These are phyloP conservation scores for Phoeniculus purpureus DNA, from an alignment of 2,797 vertebrate species.

Conservation along the genomic window DNA sequence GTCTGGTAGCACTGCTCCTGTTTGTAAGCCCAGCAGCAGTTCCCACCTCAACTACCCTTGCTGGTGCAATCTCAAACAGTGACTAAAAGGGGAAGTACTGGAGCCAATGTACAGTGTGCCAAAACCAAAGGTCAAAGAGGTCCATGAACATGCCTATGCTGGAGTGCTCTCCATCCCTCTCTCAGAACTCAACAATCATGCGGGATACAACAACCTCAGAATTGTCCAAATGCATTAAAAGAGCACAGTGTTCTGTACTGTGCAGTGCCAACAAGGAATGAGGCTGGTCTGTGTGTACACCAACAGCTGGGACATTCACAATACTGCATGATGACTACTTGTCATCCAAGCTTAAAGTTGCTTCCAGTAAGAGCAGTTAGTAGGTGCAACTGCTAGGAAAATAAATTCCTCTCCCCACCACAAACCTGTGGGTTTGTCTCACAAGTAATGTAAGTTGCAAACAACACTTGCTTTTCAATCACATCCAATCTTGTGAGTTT, in stretches of 20 bases:
- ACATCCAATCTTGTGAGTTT: not conserved
- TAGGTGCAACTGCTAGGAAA: not conserved
- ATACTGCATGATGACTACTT: not conserved
- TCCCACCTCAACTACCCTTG: not conserved
- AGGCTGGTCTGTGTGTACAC: not conserved
- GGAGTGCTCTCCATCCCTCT: not conserved
- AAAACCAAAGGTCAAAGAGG: not conserved
- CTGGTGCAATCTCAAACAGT: not conserved
- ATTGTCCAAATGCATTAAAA: not conserved
- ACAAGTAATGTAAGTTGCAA: not conserved
- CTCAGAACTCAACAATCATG: fast-evolving
- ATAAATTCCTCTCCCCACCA: not conserved
- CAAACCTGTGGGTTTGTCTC: fast-evolving
- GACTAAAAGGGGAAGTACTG: not conserved
- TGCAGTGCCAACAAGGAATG: not conserved
- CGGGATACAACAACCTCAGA: not conserved
- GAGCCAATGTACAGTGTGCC: not conserved
- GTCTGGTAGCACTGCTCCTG: not conserved
- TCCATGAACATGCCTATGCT: not conserved
- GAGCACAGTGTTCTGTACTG: not conserved
- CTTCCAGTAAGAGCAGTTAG: not conserved
- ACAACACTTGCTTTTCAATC: not conserved
- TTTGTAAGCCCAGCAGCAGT: not conserved
- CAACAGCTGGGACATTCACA: not conserved
- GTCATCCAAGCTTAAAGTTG: not conserved